These are phyloP conservation scores for Dreissena polymorpha DNA, from an alignment of 1,140 invertebrate genomes.

Conservation along the genomic window DNA sequence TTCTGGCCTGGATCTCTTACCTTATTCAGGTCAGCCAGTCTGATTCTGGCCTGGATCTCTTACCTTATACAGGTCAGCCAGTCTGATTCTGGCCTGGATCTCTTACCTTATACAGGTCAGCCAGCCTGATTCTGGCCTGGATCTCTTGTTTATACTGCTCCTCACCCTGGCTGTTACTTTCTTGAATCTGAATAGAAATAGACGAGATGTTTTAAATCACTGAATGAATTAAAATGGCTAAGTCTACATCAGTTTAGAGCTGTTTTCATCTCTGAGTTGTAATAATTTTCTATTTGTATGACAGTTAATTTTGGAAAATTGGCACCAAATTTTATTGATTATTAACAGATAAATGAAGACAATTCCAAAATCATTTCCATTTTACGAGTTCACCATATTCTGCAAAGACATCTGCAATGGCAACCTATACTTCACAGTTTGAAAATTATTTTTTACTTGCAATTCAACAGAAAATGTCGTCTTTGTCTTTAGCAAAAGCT, in stretches of 20 bases:
- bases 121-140: constrained; percentile 90
- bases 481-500: no score
- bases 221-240: neutral
- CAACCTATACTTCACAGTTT: no score
- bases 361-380: no score
- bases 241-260: no score
- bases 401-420: no score
- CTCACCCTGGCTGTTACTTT: constrained; percentile 87
- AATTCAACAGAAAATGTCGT: no score
- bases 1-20: constrained; percentile 86
- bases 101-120: constrained; percentile 91
- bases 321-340: no score
- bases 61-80: constrained; percentile 93
- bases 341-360: no score
- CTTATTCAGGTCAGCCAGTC: constrained; percentile 91
- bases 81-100: constrained; percentile 89
- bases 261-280: neutral
- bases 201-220: constrained; percentile 20
- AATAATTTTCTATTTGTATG: no score
- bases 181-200: constrained; percentile 81
- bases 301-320: no score
- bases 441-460: no score
- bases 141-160: constrained; percentile 92
- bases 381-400: no score
- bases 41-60: constrained; percentile 91